Percentiles rank a stretch among this genome's conserved stretches.
Evolutionary conservation across 1,140 invertebrate species (phyloP).

Genomic region (Bilobella aurantiaca): DNA sequence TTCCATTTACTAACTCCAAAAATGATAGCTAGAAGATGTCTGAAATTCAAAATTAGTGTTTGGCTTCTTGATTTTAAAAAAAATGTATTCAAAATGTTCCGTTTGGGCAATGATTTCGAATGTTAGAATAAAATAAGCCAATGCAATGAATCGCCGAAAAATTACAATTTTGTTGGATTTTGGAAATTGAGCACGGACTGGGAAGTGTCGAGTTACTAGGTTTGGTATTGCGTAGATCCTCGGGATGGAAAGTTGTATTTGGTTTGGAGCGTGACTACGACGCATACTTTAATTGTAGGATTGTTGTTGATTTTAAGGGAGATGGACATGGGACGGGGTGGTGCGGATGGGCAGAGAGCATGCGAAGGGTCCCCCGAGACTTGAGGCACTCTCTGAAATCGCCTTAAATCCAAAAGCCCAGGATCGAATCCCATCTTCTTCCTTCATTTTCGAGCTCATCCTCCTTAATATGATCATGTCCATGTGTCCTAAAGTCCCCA

Average conservation of each 20-base stretch:
- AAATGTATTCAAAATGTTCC: too few relatives aligned
- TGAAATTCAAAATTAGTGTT: too few relatives aligned
- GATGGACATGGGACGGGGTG: background rate
- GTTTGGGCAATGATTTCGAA: too few relatives aligned
- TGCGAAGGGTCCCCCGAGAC: background rate
- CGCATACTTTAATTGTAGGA: background rate
- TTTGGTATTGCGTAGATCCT: slow-evolving; percentile 3
- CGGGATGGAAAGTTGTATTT: background rate
- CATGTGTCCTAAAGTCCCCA: too few relatives aligned
- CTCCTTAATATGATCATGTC: slow-evolving; percentile 10
- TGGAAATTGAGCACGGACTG: too few relatives aligned
- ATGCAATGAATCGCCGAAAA: too few relatives aligned
- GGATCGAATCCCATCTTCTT: slow-evolving; percentile 1
- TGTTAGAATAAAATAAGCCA: too few relatives aligned
- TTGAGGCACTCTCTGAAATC: slow-evolving; percentile 20
- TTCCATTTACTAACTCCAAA: too few relatives aligned
- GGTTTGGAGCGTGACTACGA: background rate
- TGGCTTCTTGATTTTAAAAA: too few relatives aligned
- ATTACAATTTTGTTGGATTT: too few relatives aligned
- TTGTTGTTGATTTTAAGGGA: background rate
- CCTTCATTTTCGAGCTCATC: slow-evolving; percentile 3
- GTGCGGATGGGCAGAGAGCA: background rate
- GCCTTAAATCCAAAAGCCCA: slow-evolving; percentile 26
- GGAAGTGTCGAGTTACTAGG: slow-evolving; percentile 3
- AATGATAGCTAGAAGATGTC: too few relatives aligned